phyloP scores from a whole-genome alignment of 2,113 vertebrate species.

The Oenanthe oenanthe region DNA sequence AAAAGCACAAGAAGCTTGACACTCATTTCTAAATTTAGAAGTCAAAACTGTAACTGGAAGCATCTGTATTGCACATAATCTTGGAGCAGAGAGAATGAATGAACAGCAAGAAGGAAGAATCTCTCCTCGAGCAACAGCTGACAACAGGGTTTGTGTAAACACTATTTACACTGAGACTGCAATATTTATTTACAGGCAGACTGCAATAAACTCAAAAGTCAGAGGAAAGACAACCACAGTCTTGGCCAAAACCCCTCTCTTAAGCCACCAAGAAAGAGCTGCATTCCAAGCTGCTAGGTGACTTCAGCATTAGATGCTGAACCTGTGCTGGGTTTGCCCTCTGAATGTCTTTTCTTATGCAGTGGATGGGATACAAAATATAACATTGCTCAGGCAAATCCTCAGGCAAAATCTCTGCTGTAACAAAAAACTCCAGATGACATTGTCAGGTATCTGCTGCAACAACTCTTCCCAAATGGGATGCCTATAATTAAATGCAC shows the following conservation, averaged over 20 bases:
- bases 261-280: not conserved
- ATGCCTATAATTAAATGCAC: not conserved
- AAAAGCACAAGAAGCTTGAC: not conserved
- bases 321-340: not conserved
- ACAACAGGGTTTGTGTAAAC: not conserved
- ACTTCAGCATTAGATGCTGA: not conserved
- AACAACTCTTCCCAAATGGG: not conserved
- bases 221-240: not conserved
- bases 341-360: not conserved
- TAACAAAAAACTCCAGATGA: not conserved
- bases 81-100: not conserved
- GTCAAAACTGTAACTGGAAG: slow-evolving; percentile 7
- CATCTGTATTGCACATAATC: accelerated
- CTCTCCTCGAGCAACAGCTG: not conserved
- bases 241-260: not conserved
- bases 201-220: not conserved
- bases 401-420: not conserved
- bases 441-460: not conserved
- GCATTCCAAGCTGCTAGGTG: not conserved
- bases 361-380: not conserved
- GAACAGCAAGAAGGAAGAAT: not conserved
- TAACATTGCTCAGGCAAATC: not conserved
- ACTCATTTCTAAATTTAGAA: not conserved
- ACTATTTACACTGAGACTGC: not conserved
- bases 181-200: not conserved